These are phyloP conservation scores for Acrobasis repandana DNA, from an alignment of 2,888 invertebrate species.

Conservation along the genomic window DNA sequence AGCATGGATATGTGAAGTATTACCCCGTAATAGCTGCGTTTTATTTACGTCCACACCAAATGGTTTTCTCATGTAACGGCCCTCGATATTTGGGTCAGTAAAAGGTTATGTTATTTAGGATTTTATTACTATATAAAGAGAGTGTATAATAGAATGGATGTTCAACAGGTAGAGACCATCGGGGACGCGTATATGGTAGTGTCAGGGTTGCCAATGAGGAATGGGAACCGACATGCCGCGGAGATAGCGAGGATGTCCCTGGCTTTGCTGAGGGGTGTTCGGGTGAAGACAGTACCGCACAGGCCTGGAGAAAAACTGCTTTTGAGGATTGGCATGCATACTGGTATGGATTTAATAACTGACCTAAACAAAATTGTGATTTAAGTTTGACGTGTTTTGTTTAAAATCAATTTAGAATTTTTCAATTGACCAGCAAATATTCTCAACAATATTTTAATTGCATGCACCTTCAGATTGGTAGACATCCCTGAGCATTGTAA, in stretches of 20 bases:
- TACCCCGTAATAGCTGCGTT: constrained; percentile 20
- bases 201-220: constrained; percentile 95
- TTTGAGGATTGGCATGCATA: constrained; percentile 96
- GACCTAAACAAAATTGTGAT: too few species aligned
- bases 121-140: constrained; percentile 4
- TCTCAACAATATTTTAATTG: too few species aligned
- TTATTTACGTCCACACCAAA: constrained; percentile 28
- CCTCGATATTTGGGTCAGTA: constrained; percentile 21
- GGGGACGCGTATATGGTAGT: constrained; percentile 94
- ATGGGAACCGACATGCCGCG: constrained; percentile 94
- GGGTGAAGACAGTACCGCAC: constrained; percentile 95
- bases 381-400: too few species aligned
- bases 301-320: constrained; percentile 93
- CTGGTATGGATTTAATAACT: constrained; percentile 74
- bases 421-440: too few species aligned
- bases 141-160: constrained; percentile 25
- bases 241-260: constrained; percentile 97
- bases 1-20: constrained; percentile 22
- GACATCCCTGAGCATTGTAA: too few species aligned
- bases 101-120: constrained; percentile 4
- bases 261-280: constrained; percentile 91
- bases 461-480: too few species aligned
- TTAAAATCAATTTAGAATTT: too few species aligned
- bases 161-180: constrained; percentile 91
- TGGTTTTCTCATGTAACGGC: constrained; percentile 23